Evolutionary conservation across 23 tunicate genomes (phyloP).

Genomic region (Corella eumyota): DNA sequence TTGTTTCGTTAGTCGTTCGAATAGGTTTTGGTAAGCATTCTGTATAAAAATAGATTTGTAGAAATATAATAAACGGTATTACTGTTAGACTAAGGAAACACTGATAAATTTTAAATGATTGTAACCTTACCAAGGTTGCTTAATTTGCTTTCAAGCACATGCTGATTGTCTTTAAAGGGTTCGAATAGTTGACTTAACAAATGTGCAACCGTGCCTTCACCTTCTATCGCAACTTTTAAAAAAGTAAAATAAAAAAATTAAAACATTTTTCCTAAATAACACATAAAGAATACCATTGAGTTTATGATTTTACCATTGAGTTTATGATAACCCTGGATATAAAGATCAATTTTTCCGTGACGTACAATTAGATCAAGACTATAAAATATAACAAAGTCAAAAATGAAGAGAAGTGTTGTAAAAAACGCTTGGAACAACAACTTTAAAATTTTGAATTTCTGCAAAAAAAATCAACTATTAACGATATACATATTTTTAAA

Average conservation of each 20-base stretch:
- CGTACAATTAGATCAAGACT: slow-evolving; percentile 39
- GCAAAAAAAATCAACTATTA: neutral
- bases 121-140: slow-evolving; percentile 30
- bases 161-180: slow-evolving; percentile 60
- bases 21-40: slow-evolving; percentile 53
- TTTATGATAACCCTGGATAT: slow-evolving; percentile 34
- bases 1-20: neutral
- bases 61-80: too few relatives aligned
- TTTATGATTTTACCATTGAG: slow-evolving; percentile 58
- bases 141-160: slow-evolving; percentile 11
- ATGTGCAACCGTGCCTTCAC: slow-evolving; percentile 48
- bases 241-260: neutral
- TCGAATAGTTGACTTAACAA: slow-evolving; percentile 36
- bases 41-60: too few relatives aligned
- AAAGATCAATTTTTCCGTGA: slow-evolving; percentile 35
- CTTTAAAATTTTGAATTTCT: slow-evolving; percentile 53
- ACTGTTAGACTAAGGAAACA: too few relatives aligned
- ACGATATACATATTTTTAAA: too few relatives aligned
- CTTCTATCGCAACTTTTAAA: slow-evolving; percentile 23
- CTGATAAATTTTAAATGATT: too few relatives aligned
- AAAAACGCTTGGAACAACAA: slow-evolving; percentile 25
- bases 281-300: slow-evolving; percentile 72
- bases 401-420: slow-evolving; percentile 31
- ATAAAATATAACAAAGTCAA: slow-evolving; percentile 43
- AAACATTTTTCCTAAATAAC: neutral